Evolutionary conservation across 2,113 vertebrate species (phyloP).

Genomic region (Pituophis catenifer): DNA sequence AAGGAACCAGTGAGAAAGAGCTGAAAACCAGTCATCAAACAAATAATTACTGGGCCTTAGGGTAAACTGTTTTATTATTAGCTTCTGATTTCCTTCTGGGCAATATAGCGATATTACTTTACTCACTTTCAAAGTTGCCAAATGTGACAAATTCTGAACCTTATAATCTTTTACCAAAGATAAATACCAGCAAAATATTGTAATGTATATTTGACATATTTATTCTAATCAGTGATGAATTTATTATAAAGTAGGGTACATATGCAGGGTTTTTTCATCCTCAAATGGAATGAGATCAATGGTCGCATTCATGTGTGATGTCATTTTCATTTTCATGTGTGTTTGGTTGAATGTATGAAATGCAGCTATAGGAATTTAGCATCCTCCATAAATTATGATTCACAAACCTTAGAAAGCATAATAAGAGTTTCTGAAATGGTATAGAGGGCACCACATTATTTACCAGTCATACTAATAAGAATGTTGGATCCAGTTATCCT

Average conservation of each 20-base stretch:
- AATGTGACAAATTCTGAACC: background rate
- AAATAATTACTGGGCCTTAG: background rate
- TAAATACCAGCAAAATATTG: background rate
- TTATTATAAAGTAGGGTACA: background rate
- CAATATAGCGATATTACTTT: background rate
- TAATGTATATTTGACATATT: background rate
- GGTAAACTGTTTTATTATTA: background rate
- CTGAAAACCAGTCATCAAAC: background rate
- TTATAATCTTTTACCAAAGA: background rate
- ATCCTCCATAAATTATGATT: background rate
- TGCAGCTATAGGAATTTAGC: background rate
- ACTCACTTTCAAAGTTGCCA: background rate
- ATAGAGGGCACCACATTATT: background rate
- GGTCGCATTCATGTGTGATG: too few relatives aligned
- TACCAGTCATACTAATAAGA: background rate
- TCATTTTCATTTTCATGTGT: background rate
- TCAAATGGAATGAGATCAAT: background rate
- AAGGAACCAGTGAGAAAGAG: background rate
- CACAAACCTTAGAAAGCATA: background rate
- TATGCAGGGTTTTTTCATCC: background rate
- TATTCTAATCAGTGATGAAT: background rate
- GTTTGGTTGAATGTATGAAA: background rate
- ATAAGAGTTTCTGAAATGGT: background rate
- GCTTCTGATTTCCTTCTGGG: background rate
- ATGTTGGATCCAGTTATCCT: background rate